Base-by-base conservation (phyloP, 2,113 vertebrate species). In the Dryoscopus gambensis region DNA sequence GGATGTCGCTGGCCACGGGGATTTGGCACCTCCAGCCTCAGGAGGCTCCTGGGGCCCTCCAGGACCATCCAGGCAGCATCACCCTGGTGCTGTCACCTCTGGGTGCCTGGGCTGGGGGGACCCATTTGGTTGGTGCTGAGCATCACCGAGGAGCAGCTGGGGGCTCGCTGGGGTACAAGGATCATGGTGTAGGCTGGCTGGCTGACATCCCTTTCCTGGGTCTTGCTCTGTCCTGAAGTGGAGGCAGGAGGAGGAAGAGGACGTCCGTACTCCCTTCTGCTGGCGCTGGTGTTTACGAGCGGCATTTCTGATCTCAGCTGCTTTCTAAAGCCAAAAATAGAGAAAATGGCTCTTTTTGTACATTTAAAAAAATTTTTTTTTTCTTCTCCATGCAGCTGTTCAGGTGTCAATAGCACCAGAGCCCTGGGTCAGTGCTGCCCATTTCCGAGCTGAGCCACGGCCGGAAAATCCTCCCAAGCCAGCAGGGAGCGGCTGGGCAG, bases 291-390 rank as follows among this genome's bases (percentile, higher is more conserved):
- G 4, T 84, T 96, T 85, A 46, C 0, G 0, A 69, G 63, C 0
- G 0, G 23, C 10, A 3, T 91, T 93, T 95, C 85, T 95, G 59
- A 93, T 92, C 59, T 82, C 70, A 49, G 62, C 59, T 67, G 49
- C 69, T 90, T 90, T 93, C 85, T 93, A 55, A 87, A 90, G 56
- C 79, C 78, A 86, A 74, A 96, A 96, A 93, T 87, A 92, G 90
- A 87, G 23, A 21, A 91, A 95, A 50, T 19, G 16, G 23, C 30
- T 65, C 33, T 60, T 69, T n/a, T 17, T 56, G 25, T 84, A 24
- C 35, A 6, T 63, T 63, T 7, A 5, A 28, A 47, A 35, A 49
- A 19, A 7, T 6, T 0, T 3, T 16, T 44, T 44, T 76, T 63
- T 64, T 39, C 76, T 86, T 79, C 20, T 17, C 9, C 31, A 56